phyloP scores from a whole-genome alignment of 2,797 vertebrate species.

The Trichosurus vulpecula region DNA sequence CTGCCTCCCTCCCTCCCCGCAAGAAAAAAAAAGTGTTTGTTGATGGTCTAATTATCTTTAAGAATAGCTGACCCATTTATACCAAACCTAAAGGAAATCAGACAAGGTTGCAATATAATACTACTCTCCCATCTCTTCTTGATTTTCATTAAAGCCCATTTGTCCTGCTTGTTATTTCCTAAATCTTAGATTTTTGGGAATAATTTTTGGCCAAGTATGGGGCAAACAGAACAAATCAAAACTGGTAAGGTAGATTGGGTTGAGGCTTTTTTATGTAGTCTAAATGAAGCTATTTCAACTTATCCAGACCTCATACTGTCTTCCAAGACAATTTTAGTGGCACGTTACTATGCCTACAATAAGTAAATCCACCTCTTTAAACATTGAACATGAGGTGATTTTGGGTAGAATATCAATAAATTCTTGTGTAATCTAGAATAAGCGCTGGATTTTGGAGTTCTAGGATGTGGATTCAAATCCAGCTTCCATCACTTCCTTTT shows the following conservation, averaged over 20 bases:
- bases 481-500: not conserved
- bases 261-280: not conserved
- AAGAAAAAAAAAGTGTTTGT: not conserved
- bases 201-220: not conserved
- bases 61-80: conserved; percentile 8
- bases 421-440: not conserved
- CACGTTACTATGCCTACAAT: not conserved
- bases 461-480: not conserved
- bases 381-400: not conserved
- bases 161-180: conserved; percentile 10
- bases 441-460: not conserved
- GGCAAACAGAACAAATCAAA: not conserved
- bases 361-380: not conserved
- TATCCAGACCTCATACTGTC: not conserved
- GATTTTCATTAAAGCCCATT: conserved; percentile 22
- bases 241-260: not conserved
- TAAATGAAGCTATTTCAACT: not conserved
- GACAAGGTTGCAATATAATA: not conserved
- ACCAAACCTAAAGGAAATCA: conserved; percentile 10
- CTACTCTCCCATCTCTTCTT: conserved; percentile 1
- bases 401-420: not conserved
- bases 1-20: too few species aligned
- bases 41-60: conserved; percentile 34
- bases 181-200: conserved; percentile 5
- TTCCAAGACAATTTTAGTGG: not conserved